phyloP scores from a whole-genome alignment of 2,113 vertebrate genomes.

The Rhombomys opimus region DNA sequence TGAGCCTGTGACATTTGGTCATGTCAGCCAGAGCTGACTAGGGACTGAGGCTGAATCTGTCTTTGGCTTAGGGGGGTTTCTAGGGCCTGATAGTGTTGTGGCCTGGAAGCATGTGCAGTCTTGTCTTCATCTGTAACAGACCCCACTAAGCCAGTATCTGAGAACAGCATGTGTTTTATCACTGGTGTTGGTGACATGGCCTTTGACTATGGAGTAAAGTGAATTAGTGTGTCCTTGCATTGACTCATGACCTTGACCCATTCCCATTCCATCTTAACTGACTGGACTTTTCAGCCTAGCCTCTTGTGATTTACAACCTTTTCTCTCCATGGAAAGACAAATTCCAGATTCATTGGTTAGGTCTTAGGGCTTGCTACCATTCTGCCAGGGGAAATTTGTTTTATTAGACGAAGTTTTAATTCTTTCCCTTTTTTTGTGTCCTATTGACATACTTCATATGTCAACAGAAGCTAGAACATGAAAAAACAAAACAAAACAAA shows the following conservation, averaged over 20 bases:
- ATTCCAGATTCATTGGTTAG: neutral
- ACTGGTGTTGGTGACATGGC: neutral
- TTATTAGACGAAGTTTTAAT: constrained; percentile 28
- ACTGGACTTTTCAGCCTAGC: neutral
- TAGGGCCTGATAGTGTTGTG: rapidly evolving
- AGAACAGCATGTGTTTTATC: neutral
- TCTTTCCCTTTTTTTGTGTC: neutral
- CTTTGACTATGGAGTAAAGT: neutral
- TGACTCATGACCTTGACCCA: neutral
- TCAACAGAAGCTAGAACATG: constrained; percentile 48
- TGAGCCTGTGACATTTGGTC: neutral
- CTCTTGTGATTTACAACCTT: neutral
- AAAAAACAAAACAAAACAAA: neutral
- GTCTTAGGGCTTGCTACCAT: neutral
- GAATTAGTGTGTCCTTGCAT: neutral
- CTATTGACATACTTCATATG: constrained; percentile 21
- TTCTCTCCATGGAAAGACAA: neutral
- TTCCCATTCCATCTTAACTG: neutral
- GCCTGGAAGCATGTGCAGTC: neutral
- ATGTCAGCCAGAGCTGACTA: neutral
- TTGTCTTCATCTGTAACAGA: neutral
- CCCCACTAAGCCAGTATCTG: neutral
- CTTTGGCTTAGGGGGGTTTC: neutral
- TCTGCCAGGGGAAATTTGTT: neutral
- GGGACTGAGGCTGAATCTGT: neutral